A percentile compares a stretch with the other conserved stretches of the same genome.
Evolutionary conservation across 2,797 vertebrate genomes (phyloP).

Genomic region (Tadarida brasiliensis): DNA sequence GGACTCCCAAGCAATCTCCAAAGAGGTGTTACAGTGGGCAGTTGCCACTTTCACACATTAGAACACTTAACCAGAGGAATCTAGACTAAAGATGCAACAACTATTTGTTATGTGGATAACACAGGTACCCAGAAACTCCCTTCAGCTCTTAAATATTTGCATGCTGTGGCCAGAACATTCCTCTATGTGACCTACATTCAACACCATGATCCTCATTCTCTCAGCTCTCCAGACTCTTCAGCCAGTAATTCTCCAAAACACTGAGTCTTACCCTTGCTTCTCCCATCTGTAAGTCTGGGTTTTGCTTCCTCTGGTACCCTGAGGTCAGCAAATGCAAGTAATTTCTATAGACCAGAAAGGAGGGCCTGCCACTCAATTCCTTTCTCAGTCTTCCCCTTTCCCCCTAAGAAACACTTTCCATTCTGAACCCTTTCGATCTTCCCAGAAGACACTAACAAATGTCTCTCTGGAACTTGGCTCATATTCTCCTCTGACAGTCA

Average conservation of each 20-base stretch:
- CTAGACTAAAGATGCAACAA: not conserved
- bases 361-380: not conserved
- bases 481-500: not conserved
- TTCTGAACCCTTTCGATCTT: not conserved
- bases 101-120: not conserved
- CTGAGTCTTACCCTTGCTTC: not conserved
- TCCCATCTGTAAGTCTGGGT: not conserved
- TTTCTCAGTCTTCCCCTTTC: not conserved
- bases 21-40: not conserved
- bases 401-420: not conserved
- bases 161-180: not conserved
- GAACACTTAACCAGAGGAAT: not conserved
- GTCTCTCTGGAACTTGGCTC: not conserved
- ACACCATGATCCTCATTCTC: not conserved
- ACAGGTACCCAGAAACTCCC: not conserved
- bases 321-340: not conserved
- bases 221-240: not conserved
- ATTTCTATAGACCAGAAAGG: not conserved
- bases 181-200: rapidly evolving
- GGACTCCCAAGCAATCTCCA: not conserved
- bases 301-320: not conserved
- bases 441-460: not conserved
- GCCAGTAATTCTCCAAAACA: not conserved
- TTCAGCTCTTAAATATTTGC: not conserved
- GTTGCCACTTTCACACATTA: not conserved